Evolutionary conservation across 2,888 invertebrate species (phyloP).

Genomic region (Clivina fossor): DNA sequence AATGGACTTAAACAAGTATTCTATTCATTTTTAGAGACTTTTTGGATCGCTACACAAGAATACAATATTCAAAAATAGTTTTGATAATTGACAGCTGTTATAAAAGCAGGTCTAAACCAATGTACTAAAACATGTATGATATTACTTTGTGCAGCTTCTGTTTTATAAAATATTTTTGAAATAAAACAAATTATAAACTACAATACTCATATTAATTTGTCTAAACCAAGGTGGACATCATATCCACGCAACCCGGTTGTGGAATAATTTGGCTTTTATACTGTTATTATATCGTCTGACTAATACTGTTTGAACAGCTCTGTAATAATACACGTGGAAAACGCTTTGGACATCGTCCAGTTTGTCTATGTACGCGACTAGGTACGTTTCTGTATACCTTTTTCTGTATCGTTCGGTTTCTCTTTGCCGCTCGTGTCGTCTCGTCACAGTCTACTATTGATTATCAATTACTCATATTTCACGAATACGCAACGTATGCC

Average conservation of each 20-base stretch:
- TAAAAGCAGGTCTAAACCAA: no score
- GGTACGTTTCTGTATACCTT: conserved; percentile 11
- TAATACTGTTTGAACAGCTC: conserved; percentile 31
- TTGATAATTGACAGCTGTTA: no score
- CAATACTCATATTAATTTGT: no score
- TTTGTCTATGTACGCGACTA: conserved; percentile 14
- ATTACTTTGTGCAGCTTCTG: no score
- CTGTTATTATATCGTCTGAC: conserved; percentile 26
- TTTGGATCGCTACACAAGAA: no score
- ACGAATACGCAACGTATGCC: conserved; percentile 35
- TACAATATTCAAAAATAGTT: no score
- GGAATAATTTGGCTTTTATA: background rate
- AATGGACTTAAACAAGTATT: no score
- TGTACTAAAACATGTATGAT: no score
- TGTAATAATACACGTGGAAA: conserved; percentile 24
- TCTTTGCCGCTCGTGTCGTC: no score
- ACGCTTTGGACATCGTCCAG: conserved; percentile 15
- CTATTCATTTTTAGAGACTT: no score
- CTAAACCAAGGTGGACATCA: background rate
- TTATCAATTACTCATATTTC: conserved; percentile 53
- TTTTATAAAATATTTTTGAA: no score
- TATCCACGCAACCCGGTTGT: background rate
- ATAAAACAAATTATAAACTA: no score
- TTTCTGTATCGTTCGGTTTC: background rate
- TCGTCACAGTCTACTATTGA: conserved; percentile 46